A percentile compares a stretch with the other conserved stretches of the same genome.
These are phyloP conservation scores for Lepus europaeus DNA, from an alignment of 2,113 vertebrate species.

Conservation along the genomic window DNA sequence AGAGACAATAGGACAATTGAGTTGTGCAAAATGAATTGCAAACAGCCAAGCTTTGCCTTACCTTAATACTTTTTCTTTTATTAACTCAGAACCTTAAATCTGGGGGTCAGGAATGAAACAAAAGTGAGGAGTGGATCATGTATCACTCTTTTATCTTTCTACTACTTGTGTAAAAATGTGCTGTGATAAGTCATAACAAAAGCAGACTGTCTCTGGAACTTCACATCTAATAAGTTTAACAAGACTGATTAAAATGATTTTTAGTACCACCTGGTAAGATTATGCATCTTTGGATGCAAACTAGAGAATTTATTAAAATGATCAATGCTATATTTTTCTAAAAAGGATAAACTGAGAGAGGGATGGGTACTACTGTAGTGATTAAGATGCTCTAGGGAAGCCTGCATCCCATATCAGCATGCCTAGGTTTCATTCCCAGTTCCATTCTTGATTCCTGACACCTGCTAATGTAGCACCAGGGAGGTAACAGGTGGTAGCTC, in stretches of 20 bases:
- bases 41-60: neutral
- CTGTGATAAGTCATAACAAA: conserved; percentile 13
- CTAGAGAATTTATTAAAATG: neutral
- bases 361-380: neutral
- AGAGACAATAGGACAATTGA: neutral
- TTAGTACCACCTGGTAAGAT: neutral
- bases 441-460: too few species aligned
- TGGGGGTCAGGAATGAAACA: neutral
- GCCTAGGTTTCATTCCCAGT: too few species aligned
- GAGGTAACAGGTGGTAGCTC: too few species aligned
- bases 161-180: neutral
- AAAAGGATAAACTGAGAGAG: neutral
- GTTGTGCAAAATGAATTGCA: neutral
- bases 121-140: neutral
- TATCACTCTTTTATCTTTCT: neutral
- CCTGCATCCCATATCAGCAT: too few species aligned
- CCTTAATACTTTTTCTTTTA: neutral
- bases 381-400: too few species aligned
- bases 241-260: neutral
- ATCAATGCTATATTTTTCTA: neutral
- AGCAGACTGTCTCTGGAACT: neutral
- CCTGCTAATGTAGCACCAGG: too few species aligned
- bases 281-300: neutral
- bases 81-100: neutral
- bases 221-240: neutral